A percentile compares a stretch with the other conserved stretches of the same genome.
Evolutionary conservation across 2,797 vertebrate species (phyloP).

Genomic region (Stomatorhinus walkeri): DNA sequence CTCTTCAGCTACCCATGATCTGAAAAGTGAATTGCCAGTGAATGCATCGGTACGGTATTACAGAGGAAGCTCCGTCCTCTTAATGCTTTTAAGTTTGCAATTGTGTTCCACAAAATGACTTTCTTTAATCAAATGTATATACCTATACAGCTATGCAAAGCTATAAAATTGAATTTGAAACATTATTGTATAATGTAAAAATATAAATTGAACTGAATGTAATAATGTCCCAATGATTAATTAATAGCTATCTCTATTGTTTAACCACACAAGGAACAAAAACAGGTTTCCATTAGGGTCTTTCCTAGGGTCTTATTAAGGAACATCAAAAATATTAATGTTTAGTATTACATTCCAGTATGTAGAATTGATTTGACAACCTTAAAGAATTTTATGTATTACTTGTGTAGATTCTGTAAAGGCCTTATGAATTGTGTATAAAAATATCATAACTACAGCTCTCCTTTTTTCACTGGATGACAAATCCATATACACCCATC

Average conservation of each 20-base stretch:
- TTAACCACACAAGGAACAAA: neutral
- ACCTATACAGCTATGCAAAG: neutral
- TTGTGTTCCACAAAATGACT: neutral
- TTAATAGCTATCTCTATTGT: neutral
- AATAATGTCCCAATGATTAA: neutral
- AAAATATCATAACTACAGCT: neutral
- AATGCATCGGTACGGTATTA: neutral
- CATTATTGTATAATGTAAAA: neutral
- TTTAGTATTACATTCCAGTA: neutral
- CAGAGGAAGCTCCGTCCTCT: neutral
- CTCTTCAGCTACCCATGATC: neutral
- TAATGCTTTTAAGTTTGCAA: neutral
- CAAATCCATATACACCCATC: neutral
- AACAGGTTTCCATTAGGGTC: neutral
- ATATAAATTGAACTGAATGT: neutral
- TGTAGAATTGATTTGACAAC: neutral
- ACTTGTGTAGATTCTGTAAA: neutral
- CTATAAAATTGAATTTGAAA: neutral
- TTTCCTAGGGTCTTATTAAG: neutral
- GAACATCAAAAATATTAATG: neutral
- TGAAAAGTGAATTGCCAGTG: constrained; percentile 19
- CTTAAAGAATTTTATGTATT: neutral
- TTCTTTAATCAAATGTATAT: neutral
- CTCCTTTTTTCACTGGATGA: neutral
- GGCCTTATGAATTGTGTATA: neutral